These are phyloP conservation scores for Thryonomys swinderianus DNA, from an alignment of 2,113 vertebrate genomes.

Conservation along the genomic window DNA sequence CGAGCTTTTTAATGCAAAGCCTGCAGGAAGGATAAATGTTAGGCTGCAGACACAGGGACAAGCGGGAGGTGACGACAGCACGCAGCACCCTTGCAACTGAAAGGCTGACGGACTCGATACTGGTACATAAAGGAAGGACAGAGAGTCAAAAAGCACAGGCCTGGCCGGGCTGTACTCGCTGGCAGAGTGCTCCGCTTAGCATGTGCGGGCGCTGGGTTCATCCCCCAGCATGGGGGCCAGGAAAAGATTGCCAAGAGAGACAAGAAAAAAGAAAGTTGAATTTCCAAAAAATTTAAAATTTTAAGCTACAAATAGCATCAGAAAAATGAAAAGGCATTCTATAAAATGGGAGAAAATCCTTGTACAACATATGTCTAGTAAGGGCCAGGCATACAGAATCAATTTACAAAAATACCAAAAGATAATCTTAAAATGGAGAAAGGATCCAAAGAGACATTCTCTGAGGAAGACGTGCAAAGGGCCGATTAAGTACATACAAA, in stretches of 20 bases:
- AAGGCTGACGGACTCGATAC: not conserved
- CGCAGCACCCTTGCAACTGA: not conserved
- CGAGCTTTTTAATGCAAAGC: slow-evolving; percentile 39
- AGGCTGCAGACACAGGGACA: not conserved
- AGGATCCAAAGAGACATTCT: not conserved
- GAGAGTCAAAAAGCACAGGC: not conserved
- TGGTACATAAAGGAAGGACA: not conserved
- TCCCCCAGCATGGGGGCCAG: no score
- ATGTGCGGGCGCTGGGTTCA: not conserved
- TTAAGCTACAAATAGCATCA: not conserved
- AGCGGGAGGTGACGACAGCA: not conserved
- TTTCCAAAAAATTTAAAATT: not conserved
- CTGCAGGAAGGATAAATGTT: not conserved
- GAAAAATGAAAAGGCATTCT: slow-evolving; percentile 5
- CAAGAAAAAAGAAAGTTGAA: not conserved
- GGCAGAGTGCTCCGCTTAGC: no score
- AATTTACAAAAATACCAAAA: not conserved
- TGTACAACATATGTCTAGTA: not conserved
- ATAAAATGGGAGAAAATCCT: not conserved
- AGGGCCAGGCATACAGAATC: not conserved
- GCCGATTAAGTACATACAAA: not conserved
- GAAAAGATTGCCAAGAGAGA: not conserved
- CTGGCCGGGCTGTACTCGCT: not conserved
- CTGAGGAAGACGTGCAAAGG: not conserved
- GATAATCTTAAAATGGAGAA: slow-evolving; percentile 24